phyloP scores from a whole-genome alignment of 2,113 vertebrate genomes.

The Rhagologus leucostigma region DNA sequence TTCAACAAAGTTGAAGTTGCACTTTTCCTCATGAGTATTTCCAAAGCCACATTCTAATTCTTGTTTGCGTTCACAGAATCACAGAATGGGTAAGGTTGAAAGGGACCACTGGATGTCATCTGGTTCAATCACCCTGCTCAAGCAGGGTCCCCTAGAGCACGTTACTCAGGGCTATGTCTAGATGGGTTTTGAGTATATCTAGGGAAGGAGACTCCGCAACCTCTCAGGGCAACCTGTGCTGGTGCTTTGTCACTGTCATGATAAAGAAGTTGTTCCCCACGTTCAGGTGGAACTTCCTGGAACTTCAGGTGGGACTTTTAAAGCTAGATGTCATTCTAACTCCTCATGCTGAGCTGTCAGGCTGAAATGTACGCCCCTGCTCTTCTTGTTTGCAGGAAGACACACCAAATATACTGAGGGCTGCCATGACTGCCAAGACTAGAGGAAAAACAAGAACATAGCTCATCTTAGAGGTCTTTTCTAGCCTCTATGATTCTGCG shows the following conservation, averaged over 20 bases:
- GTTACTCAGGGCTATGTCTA: neutral
- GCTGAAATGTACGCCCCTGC: neutral
- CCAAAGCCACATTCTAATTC: neutral
- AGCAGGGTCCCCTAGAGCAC: neutral
- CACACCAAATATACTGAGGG: neutral
- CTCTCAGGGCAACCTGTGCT: neutral
- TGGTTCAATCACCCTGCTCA: neutral
- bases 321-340: neutral
- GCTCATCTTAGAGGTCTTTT: neutral
- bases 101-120: neutral
- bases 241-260: rapidly evolving
- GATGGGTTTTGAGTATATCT: neutral
- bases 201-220: neutral
- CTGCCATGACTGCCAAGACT: neutral
- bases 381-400: neutral
- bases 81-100: neutral
- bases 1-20: neutral
- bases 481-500: neutral
- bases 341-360: neutral
- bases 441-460: neutral
- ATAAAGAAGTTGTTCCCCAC: neutral
- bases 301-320: neutral
- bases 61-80: neutral
- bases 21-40: neutral
- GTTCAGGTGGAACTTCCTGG: neutral